These are phyloP conservation scores for Sinosuthora webbiana DNA, from an alignment of 2,113 vertebrate species.

Conservation along the genomic window DNA sequence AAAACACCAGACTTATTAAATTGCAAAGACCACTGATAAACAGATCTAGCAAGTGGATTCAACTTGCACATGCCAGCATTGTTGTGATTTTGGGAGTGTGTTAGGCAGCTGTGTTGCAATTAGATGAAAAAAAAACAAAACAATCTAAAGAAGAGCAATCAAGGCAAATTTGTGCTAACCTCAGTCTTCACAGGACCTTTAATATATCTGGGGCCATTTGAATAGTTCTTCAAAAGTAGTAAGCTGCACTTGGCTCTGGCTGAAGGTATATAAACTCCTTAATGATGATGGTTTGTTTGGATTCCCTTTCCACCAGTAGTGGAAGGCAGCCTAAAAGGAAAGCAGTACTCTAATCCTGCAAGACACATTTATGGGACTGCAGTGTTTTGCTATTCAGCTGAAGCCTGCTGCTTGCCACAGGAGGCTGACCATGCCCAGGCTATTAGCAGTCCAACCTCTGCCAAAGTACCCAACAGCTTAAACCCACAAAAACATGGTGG, in stretches of 20 bases:
- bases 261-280: background rate
- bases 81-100: background rate
- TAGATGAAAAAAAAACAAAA: background rate
- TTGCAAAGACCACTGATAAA: background rate
- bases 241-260: background rate
- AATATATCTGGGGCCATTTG: background rate
- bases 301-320: background rate
- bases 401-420: background rate
- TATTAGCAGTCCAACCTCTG: background rate
- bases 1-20: background rate
- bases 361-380: background rate
- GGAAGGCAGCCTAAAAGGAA: background rate
- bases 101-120: background rate
- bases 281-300: background rate
- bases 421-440: background rate
- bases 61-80: fast-evolving
- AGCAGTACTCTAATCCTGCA: background rate
- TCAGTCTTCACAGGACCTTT: background rate
- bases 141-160: background rate
- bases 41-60: background rate
- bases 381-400: background rate
- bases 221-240: background rate
- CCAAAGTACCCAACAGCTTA: background rate
- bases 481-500: background rate
- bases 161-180: background rate